Percentiles rank a stretch among this genome's conserved stretches.
Evolutionary conservation across 2,797 vertebrate genomes (phyloP).

Genomic region (Naso thynnoides): DNA sequence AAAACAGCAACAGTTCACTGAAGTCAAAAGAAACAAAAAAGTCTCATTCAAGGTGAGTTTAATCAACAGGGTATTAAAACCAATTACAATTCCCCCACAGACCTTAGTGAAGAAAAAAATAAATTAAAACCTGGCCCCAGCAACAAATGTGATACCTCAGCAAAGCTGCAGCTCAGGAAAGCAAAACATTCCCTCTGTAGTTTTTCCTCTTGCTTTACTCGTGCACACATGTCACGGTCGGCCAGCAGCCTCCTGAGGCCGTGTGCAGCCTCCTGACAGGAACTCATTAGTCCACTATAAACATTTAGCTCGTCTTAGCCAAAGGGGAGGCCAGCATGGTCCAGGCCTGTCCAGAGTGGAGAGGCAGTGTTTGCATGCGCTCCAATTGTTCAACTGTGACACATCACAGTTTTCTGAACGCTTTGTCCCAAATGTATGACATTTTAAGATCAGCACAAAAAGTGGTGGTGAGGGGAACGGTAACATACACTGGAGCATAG

Average conservation of each 20-base stretch:
- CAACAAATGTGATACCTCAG: slow-evolving; percentile 53
- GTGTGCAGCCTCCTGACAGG: slow-evolving; percentile 72
- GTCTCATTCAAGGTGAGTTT: slow-evolving; percentile 52
- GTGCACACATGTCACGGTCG: slow-evolving; percentile 59
- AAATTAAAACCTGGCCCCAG: slow-evolving; percentile 43
- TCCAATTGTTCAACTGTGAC: slow-evolving; percentile 27
- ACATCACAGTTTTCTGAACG: slow-evolving; percentile 21
- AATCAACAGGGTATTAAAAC: slow-evolving; percentile 69
- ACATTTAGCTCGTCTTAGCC: slow-evolving; percentile 78
- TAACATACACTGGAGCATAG: background rate
- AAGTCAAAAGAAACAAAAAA: slow-evolving; percentile 47
- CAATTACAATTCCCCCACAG: slow-evolving; percentile 51
- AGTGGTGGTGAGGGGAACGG: background rate
- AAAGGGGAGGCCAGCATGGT: slow-evolving; percentile 52
- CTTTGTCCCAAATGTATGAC: slow-evolving; percentile 16
- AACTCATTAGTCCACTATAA: slow-evolving; percentile 84
- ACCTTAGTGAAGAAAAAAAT: slow-evolving; percentile 27
- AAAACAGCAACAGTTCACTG: slow-evolving; percentile 51
- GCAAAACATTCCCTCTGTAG: slow-evolving; percentile 56
- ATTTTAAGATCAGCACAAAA: slow-evolving; percentile 16
- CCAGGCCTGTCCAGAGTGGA: slow-evolving; percentile 30
- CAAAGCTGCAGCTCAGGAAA: slow-evolving; percentile 40
- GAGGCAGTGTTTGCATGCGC: slow-evolving; percentile 37
- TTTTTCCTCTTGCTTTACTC: slow-evolving; percentile 38
- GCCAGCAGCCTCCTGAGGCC: slow-evolving; percentile 66